phyloP scores from a whole-genome alignment of 2,797 vertebrate genomes.

The Cephalopachus bancanus region DNA sequence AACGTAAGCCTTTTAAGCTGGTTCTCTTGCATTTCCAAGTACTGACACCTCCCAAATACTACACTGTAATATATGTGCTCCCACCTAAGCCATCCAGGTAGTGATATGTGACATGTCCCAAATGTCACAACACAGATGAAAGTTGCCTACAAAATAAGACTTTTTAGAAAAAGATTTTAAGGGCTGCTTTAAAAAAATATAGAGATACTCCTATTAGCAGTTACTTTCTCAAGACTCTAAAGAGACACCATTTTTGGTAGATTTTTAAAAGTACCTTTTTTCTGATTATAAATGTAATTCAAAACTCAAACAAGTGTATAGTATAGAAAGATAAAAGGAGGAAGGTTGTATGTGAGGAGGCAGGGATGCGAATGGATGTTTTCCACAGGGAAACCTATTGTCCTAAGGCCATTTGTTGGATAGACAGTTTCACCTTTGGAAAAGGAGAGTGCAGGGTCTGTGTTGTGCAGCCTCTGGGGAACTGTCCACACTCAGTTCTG shows the following conservation, averaged over 20 bases:
- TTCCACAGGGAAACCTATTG: not conserved
- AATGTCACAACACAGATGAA: not conserved
- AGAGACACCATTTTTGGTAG: not conserved
- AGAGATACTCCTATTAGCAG: not conserved
- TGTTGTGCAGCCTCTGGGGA: not conserved
- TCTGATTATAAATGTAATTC: slow-evolving; percentile 29
- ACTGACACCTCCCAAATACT: not conserved
- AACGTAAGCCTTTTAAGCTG: not conserved
- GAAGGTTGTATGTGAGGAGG: not conserved
- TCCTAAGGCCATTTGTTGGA: not conserved
- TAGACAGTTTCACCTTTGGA: not conserved
- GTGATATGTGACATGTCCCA: not conserved
- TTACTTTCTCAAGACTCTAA: not conserved
- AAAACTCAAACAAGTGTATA: slow-evolving; percentile 38
- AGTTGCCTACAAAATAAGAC: not conserved
- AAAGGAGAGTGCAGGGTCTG: not conserved
- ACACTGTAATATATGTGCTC: not conserved
- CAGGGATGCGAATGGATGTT: not conserved
- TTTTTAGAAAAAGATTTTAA: slow-evolving; percentile 41
- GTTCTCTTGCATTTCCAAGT: not conserved
- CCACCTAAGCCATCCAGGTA: not conserved
- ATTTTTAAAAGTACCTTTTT: slow-evolving; percentile 7
- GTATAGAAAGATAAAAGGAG: not conserved
- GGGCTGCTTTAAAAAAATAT: not conserved
- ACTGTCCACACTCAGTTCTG: not conserved